Percentiles rank a stretch among this genome's conserved stretches.
phyloP scores from a whole-genome alignment of 2,113 vertebrate species.

The Raja brachyura region DNA sequence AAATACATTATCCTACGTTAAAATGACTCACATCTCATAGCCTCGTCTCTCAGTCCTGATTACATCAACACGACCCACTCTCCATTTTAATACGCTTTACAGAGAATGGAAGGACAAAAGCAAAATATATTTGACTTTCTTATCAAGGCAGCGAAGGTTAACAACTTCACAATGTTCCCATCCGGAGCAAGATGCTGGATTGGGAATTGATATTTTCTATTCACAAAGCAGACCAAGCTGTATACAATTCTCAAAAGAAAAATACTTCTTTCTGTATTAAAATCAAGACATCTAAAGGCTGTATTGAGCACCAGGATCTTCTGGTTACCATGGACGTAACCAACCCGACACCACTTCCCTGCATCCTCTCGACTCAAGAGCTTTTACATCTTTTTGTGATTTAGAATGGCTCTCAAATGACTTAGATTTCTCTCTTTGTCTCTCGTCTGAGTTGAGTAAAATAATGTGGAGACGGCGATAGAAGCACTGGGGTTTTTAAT shows the following conservation, averaged over 20 bases:
- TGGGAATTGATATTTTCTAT: background rate
- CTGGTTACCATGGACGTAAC: slow-evolving; percentile 32
- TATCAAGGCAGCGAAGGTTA: background rate
- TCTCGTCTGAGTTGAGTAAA: background rate
- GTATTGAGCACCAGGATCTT: background rate
- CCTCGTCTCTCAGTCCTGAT: background rate
- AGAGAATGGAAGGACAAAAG: background rate
- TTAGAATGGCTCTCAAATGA: background rate
- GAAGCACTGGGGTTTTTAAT: background rate
- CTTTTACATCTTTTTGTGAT: background rate
- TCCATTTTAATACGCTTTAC: slow-evolving; percentile 5
- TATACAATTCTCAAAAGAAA: background rate
- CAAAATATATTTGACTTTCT: background rate
- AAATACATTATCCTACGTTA: background rate
- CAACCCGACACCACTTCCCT: background rate
- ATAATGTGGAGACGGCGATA: background rate
- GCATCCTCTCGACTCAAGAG: slow-evolving; percentile 27
- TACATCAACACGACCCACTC: background rate
- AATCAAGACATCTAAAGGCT: slow-evolving; percentile 18
- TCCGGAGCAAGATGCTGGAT: background rate
- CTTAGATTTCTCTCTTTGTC: background rate
- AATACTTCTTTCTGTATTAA: slow-evolving; percentile 7
- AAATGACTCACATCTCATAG: slow-evolving; percentile 1
- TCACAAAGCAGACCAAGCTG: background rate
- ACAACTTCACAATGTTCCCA: background rate